Conservation (phyloP, 1,140 invertebrate genomes). For the Himalopsyche phryganea region DNA sequence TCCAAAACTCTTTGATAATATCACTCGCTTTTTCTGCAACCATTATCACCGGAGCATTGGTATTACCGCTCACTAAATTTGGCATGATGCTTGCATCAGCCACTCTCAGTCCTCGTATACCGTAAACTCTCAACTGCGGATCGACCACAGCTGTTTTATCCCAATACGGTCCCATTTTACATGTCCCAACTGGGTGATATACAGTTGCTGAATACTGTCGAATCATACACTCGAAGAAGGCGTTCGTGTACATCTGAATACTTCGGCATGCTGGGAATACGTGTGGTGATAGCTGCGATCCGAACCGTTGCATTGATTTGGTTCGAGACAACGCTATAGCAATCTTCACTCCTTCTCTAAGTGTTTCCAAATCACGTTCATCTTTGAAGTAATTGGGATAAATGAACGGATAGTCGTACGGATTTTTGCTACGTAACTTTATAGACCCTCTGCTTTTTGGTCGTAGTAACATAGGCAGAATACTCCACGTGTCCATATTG, state of each 20-base stretch:
- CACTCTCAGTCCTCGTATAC: constrained; percentile 72
- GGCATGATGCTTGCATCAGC: constrained; percentile 88
- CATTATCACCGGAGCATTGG: constrained; percentile 82
- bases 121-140: constrained; percentile 74
- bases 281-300: constrained; percentile 65
- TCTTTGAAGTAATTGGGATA: constrained; percentile 88
- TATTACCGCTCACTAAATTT: constrained; percentile 76
- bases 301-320: constrained; percentile 66
- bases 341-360: constrained; percentile 82
- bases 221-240: constrained; percentile 62
- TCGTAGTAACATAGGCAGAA: constrained; percentile 80
- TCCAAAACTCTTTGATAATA: constrained; percentile 78
- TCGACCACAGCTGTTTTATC: constrained; percentile 86
- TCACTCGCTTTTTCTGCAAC: constrained; percentile 81
- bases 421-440: constrained; percentile 75
- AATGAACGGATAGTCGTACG: constrained; percentile 87
- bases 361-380: constrained; percentile 70
- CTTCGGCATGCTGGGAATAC: constrained; percentile 45
- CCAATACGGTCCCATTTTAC: constrained; percentile 87
- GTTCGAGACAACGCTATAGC: constrained; percentile 71
- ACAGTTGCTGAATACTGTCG: constrained; percentile 58
- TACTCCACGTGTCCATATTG: constrained; percentile 78
- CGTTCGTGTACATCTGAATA: constrained; percentile 43
- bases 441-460: constrained; percentile 78
- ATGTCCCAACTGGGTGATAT: constrained; percentile 64